Percentiles rank a stretch among this genome's conserved stretches.
Evolutionary conservation across 1,140 invertebrate genomes (phyloP).

Genomic region (Psilanteris sp.): DNA sequence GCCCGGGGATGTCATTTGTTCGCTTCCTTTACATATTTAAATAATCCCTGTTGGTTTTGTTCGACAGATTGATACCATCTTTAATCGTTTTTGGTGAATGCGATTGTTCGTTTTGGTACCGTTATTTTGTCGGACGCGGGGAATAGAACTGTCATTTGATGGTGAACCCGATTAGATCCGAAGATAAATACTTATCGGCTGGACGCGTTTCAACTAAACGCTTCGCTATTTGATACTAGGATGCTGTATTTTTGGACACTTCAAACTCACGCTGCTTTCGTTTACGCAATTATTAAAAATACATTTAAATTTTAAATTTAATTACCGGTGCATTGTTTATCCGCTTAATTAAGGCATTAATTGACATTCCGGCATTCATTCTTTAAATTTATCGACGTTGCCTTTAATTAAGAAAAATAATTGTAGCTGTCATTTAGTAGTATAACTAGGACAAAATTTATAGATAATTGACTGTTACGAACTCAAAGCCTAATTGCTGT

Average conservation of each 20-base stretch:
- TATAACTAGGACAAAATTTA: conserved; percentile 46
- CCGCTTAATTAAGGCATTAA: no score
- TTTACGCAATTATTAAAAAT: no score
- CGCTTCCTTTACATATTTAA: conserved; percentile 50
- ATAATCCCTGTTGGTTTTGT: conserved; percentile 48
- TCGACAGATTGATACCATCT: conserved; percentile 48
- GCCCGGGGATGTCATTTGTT: conserved; percentile 26
- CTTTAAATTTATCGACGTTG: conserved; percentile 40
- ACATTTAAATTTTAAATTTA: no score
- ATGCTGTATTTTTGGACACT: conserved; percentile 5
- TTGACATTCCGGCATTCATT: conserved; percentile 1
- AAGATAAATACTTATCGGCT: conserved; percentile 32
- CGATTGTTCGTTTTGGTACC: conserved; percentile 42
- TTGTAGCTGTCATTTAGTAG: conserved; percentile 48
- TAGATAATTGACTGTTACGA: conserved; percentile 47
- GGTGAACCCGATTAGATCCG: conserved; percentile 35
- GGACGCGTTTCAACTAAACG: conserved; percentile 17
- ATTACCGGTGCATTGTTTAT: no score
- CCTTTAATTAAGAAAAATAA: conserved; percentile 38
- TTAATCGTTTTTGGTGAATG: conserved; percentile 51
- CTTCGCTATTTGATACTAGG: conserved; percentile 22
- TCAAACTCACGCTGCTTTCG: no score
- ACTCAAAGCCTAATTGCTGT: conserved; percentile 7
- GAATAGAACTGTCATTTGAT: conserved; percentile 59
- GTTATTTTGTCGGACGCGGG: conserved; percentile 37